Evolutionary conservation across 2,113 vertebrate genomes (phyloP), one percentile per base, ranked within the genome.

Genomic region (Zapus hudsonius): DNA sequence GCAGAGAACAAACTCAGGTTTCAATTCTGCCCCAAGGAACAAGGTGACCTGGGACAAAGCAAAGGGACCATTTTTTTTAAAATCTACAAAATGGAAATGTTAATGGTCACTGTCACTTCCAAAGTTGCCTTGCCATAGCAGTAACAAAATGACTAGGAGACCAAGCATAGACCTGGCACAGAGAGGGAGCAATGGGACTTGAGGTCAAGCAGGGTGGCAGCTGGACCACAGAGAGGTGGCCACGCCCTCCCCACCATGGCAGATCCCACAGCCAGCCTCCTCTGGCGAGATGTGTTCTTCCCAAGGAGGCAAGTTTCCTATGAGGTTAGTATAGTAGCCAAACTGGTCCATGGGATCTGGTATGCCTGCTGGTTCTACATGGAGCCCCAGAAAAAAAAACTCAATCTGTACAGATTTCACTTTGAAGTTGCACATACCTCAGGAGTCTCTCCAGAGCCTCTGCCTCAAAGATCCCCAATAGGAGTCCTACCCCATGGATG

Each of bases 181-280:
- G 69, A 5, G 69, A 40, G 8, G 15, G 27, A 4, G 17, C n/a
- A 2, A 27, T 7, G 0, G 0, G 13, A 38, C 23, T 0, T 19
- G 2, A 19, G 5, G 1, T 3, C 4, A 36, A 23, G 52, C 27
- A 12, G 44, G 7, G 0, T 12, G 15, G n/a, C 76, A 29, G 27
- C 8, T 0, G 1, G 11, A n/a, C 0, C 0, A 2, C 16, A 12
- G 29, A 27, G 2, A 22, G 0, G 0, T 33, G 40, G n/a, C 44
- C 1, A 0, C 9, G 29, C 16, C 19, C 57, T 11, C 25, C 64
- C 44, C 25, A 0, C 57, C n/a, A 3, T 0, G 31, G 31, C 17
- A 3, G n/a, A 29, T 22, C 3, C 42, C 2, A 0, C 0, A 1
- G 33, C 6, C 2, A 5, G 27, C 42, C 25, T 11, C 25, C 22